Conservation (phyloP, 2,888 invertebrate genomes). For the Gisinianus flammeolus region DNA sequence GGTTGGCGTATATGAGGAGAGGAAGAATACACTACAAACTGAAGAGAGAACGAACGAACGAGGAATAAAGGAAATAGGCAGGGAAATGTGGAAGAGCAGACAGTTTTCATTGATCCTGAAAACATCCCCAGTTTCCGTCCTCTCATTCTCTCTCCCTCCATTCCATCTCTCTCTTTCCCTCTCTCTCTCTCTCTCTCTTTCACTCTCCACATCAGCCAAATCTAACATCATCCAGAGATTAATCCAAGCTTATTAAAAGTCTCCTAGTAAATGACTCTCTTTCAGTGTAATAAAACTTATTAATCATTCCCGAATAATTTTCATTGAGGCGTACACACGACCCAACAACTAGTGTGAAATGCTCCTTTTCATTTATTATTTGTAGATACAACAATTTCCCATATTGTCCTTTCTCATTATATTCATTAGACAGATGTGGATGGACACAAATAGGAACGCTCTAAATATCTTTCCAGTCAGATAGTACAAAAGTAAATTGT, state of each 20-base stretch:
- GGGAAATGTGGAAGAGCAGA: slow-evolving; percentile 15
- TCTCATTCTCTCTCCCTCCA: not conserved
- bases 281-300: slow-evolving; percentile 23
- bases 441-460: too few species aligned
- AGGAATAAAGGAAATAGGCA: slow-evolving; percentile 9
- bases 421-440: too few species aligned
- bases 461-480: too few species aligned
- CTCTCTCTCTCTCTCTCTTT: not conserved
- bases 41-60: not conserved
- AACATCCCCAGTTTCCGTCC: slow-evolving; percentile 25
- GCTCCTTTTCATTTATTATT: not conserved
- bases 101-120: slow-evolving; percentile 37
- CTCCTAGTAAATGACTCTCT: slow-evolving; percentile 26
- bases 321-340: not conserved
- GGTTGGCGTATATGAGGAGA: not conserved
- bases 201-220: not conserved
- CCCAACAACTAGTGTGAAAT: not conserved
- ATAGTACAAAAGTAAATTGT: too few species aligned
- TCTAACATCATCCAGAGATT: slow-evolving; percentile 26
- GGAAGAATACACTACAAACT: not conserved
- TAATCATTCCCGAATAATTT: slow-evolving; percentile 1
- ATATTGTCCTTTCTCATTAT: not conserved
- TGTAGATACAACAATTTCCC: not conserved
- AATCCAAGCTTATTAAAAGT: slow-evolving; percentile 36
- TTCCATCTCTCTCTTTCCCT: not conserved